Conservation (phyloP, 2,113 vertebrate species). For the Rousettus leschenaultii region DNA sequence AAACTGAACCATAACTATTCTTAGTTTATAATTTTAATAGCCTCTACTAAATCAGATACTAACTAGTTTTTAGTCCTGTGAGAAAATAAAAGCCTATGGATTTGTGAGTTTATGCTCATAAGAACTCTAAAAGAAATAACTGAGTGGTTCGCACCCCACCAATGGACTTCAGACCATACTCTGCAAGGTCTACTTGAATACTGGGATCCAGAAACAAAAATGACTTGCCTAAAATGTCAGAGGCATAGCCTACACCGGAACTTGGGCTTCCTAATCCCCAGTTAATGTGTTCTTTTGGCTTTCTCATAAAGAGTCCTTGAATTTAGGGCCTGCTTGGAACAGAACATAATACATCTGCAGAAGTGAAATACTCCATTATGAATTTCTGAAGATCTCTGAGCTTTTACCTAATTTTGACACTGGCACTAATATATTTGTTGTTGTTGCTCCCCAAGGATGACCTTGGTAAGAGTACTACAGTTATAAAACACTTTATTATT, state of each 20-base stretch:
- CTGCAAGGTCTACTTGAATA: background rate
- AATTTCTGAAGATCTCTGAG: background rate
- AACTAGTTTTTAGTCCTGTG: background rate
- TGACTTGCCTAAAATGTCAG: background rate
- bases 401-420: background rate
- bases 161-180: background rate
- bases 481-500: background rate
- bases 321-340: background rate
- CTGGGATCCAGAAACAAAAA: background rate
- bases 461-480: background rate
- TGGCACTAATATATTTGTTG: background rate
- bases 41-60: constrained; percentile 4
- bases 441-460: background rate
- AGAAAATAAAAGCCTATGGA: constrained; percentile 32
- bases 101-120: background rate
- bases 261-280: background rate
- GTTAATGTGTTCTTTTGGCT: background rate
- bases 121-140: background rate
- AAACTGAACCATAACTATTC: constrained; percentile 54
- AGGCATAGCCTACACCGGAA: accelerated
- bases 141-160: background rate
- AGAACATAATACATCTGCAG: background rate
- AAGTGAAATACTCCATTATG: background rate
- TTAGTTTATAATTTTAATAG: constrained; percentile 59
- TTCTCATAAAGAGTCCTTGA: background rate